Evolutionary conservation across 92 coral and sea anemone species (phyloP).

Genomic region (Paramuricea clavata): DNA sequence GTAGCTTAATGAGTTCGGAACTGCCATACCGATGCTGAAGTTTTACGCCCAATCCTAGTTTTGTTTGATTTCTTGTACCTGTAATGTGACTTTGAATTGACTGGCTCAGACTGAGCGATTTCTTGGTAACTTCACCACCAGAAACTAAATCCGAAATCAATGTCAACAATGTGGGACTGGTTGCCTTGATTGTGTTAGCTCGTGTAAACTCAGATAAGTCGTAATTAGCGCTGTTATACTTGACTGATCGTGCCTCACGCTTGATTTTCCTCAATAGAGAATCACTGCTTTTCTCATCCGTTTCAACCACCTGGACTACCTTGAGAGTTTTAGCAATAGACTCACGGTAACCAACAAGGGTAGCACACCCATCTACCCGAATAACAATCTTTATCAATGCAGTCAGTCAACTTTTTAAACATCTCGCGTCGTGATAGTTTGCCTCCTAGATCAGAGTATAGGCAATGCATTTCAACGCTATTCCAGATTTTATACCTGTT

Average conservation of each 20-base stretch:
- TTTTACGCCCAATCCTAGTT: constrained; percentile 22
- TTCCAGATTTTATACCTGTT: constrained; percentile 29
- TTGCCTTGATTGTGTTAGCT: constrained; percentile 6
- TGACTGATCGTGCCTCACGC: constrained; percentile 7
- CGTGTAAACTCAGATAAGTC: constrained; percentile 17
- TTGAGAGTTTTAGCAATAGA: neutral
- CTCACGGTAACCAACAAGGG: constrained; percentile 38
- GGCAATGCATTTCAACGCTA: constrained; percentile 13
- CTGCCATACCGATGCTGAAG: constrained; percentile 26
- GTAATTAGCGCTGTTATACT: constrained; percentile 11
- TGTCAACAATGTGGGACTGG: constrained; percentile 2
- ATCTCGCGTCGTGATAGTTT: neutral
- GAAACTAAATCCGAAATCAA: constrained; percentile 17
- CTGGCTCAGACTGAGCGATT: constrained; percentile 22
- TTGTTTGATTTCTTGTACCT: constrained; percentile 22
- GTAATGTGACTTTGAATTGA: constrained; percentile 21
- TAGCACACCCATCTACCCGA: constrained; percentile 30
- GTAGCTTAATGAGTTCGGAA: constrained; percentile 4
- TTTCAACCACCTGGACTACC: neutral
- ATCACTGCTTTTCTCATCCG: neutral
- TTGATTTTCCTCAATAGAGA: constrained; percentile 11
- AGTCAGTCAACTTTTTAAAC: constrained; percentile 28
- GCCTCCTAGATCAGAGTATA: constrained; percentile 31
- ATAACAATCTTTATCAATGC: neutral
- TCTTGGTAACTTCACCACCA: constrained; percentile 20